These are phyloP conservation scores for Ditylenchus weischeri DNA, from an alignment of 2,888 invertebrate genomes.

Conservation along the genomic window DNA sequence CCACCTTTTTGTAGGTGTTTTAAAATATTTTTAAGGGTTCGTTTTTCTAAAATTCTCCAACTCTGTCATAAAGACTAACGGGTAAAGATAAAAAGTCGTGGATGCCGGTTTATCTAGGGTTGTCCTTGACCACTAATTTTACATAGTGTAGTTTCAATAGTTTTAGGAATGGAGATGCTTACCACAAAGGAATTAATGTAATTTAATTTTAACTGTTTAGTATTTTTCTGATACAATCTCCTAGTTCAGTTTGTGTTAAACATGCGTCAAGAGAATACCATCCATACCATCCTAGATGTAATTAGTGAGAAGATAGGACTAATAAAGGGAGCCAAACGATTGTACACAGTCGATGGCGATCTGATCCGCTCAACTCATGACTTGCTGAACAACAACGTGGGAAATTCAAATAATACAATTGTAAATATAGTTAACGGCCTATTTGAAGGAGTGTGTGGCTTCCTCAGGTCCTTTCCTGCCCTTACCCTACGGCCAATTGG, in stretches of 20 bases:
- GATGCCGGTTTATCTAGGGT: no score
- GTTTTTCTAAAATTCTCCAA: no score
- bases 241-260: slow-evolving; percentile 31
- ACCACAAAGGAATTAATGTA: slow-evolving; percentile 36
- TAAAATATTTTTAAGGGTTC: no score
- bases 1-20: no score
- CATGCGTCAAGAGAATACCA: slow-evolving; percentile 29
- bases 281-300: slow-evolving; percentile 40
- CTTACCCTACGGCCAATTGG: slow-evolving; percentile 29
- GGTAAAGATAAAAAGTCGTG: no score
- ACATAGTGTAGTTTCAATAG: no score
- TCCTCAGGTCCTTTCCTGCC: slow-evolving; percentile 39
- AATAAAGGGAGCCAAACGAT: slow-evolving; percentile 38
- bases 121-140: no score
- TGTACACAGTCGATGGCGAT: slow-evolving; percentile 37
- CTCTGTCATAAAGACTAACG: no score
- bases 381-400: slow-evolving; percentile 17
- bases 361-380: neutral
- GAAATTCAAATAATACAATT: neutral
- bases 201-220: slow-evolving; percentile 7
- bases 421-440: neutral
- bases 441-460: slow-evolving; percentile 35
- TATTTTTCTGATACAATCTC: neutral
- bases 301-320: slow-evolving; percentile 40
- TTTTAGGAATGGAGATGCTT: slow-evolving; percentile 33